These are phyloP conservation scores for Papilio demoleus DNA, from an alignment of 2,888 invertebrate species.

Conservation along the genomic window DNA sequence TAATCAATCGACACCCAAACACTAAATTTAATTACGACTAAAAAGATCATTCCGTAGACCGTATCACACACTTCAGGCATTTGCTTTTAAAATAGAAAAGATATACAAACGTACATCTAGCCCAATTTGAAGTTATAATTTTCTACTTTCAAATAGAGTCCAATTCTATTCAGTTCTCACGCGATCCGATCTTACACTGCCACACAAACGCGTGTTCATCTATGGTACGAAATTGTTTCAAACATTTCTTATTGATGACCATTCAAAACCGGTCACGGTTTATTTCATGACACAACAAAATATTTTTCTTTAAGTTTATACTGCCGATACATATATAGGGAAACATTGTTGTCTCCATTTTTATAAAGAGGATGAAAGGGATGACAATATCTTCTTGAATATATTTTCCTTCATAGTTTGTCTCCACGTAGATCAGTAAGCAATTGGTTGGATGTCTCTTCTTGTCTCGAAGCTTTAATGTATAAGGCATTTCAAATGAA, in stretches of 20 bases:
- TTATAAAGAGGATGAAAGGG: not conserved
- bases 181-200: constrained; percentile 16
- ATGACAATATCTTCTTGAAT: too few species aligned
- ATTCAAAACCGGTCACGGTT: constrained; percentile 26
- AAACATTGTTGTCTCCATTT: not conserved
- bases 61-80: too few species aligned
- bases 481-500: not conserved
- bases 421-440: not conserved
- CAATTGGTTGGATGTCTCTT: not conserved
- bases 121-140: not conserved
- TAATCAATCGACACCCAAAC: constrained; percentile 1
- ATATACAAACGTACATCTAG: too few species aligned
- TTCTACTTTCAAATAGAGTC: not conserved
- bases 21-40: too few species aligned
- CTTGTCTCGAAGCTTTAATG: not conserved
- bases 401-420: too few species aligned
- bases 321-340: not conserved
- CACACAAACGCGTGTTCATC: constrained; percentile 18
- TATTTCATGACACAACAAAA: constrained; percentile 5
- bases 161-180: constrained; percentile 27
- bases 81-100: too few species aligned
- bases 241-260: constrained; percentile 25
- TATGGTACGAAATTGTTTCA: constrained; percentile 17
- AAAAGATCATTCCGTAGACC: too few species aligned
- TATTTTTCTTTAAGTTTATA: not conserved